Evolutionary conservation across 2,888 invertebrate species (phyloP).

Genomic region (Ormyrus thymus): DNA sequence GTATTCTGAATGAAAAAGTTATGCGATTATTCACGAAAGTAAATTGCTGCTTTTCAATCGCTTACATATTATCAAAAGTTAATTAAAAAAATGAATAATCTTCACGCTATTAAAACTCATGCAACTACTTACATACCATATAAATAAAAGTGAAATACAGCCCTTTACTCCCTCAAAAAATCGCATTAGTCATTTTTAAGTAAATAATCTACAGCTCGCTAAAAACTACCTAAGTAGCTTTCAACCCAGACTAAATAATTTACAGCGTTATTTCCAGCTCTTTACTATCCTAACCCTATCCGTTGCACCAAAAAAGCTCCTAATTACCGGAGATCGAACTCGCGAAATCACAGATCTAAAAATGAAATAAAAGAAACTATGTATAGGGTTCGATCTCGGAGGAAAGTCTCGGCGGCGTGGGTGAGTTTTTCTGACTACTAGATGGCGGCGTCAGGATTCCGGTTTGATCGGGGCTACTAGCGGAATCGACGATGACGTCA

Average conservation of each 20-base stretch:
- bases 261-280: too few species aligned
- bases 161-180: too few species aligned
- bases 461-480: slow-evolving; percentile 70
- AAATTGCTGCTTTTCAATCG: slow-evolving; percentile 5
- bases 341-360: too few species aligned
- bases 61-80: neutral
- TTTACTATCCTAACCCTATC: too few species aligned
- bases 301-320: too few species aligned
- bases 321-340: too few species aligned
- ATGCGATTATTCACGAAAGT: slow-evolving; percentile 2
- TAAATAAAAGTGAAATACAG: too few species aligned
- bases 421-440: slow-evolving; percentile 73
- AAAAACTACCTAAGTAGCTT: slow-evolving; percentile 8
- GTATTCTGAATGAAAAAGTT: slow-evolving; percentile 7
- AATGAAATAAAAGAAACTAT: slow-evolving; percentile 52
- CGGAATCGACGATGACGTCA: slow-evolving; percentile 66
- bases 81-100: neutral
- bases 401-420: slow-evolving; percentile 65
- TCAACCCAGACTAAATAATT: neutral
- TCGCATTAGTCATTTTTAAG: too few species aligned
- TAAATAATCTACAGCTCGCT: neutral
- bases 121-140: neutral
- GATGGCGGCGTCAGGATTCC: slow-evolving; percentile 74
- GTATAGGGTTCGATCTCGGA: slow-evolving; percentile 70
- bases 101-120: slow-evolving; percentile 8